These are phyloP conservation scores for Onychomys torridus DNA, from an alignment of 2,797 vertebrate species.

Conservation along the genomic window DNA sequence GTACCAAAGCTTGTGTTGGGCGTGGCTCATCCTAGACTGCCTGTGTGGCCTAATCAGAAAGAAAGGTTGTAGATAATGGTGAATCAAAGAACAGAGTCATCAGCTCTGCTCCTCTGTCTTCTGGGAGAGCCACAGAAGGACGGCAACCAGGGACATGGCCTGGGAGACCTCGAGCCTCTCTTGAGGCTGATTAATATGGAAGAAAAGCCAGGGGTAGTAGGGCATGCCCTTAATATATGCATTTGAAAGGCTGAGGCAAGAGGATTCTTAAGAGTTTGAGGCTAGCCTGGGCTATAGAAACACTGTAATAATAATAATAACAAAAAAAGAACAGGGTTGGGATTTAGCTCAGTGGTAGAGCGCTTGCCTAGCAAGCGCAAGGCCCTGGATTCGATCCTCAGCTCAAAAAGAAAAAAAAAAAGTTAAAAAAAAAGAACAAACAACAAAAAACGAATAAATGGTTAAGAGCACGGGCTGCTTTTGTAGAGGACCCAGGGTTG, in stretches of 20 bases:
- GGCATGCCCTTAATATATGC: background rate
- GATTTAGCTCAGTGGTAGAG: too few relatives aligned
- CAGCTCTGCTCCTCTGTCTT: background rate
- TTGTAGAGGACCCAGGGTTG: background rate
- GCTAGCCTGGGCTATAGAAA: background rate
- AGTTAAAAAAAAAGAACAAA: background rate
- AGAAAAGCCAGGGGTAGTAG: background rate
- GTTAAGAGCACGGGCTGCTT: background rate
- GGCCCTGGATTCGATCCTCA: too few relatives aligned
- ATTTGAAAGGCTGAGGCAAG: background rate
- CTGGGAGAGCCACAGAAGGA: background rate
- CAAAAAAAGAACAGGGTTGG: too few relatives aligned
- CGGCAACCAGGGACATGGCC: background rate
- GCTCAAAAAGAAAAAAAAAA: background rate
- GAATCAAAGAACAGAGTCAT: background rate
- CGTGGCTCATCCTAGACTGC: background rate
- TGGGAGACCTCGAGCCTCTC: background rate
- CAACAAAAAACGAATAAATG: background rate
- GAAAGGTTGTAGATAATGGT: rapidly evolving
- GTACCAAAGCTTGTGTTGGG: background rate
- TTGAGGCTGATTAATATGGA: background rate
- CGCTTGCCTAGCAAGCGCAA: too few relatives aligned
- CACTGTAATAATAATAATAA: too few relatives aligned
- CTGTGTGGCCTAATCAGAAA: background rate
- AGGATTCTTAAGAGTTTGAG: background rate